phyloP scores from a whole-genome alignment of 2,113 vertebrate genomes.

The Proterorhinus semilunaris region DNA sequence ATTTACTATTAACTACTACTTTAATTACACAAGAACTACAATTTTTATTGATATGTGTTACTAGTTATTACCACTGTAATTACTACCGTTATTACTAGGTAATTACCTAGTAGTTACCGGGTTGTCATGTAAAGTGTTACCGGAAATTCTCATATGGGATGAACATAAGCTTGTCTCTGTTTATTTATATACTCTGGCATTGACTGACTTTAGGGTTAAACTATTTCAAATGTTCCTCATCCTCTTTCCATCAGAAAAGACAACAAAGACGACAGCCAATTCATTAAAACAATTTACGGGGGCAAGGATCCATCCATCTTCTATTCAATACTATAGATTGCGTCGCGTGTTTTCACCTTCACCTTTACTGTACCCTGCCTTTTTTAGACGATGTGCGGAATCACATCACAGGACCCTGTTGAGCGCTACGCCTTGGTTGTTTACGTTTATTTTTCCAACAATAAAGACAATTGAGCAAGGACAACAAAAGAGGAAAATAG shows the following conservation, averaged over 20 bases:
- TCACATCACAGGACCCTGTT: neutral
- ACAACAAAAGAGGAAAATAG: too few species aligned
- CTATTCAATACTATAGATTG: neutral
- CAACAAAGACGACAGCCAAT: neutral
- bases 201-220: neutral
- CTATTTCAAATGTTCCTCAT: neutral
- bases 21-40: too few species aligned
- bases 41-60: too few species aligned
- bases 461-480: neutral
- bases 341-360: neutral
- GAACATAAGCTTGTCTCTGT: too few species aligned
- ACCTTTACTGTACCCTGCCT: neutral
- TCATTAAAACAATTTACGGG: neutral
- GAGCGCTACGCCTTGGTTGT: neutral
- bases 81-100: too few species aligned
- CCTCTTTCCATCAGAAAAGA: neutral
- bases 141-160: too few species aligned
- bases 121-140: too few species aligned
- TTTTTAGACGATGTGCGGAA: neutral
- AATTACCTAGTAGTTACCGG: too few species aligned
- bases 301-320: neutral
- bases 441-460: neutral
- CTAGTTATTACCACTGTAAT: too few species aligned
- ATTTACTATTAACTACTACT: too few species aligned
- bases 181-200: neutral